Conservation (phyloP, 2,888 invertebrate species). For the Drosophila imparisetae region DNA sequence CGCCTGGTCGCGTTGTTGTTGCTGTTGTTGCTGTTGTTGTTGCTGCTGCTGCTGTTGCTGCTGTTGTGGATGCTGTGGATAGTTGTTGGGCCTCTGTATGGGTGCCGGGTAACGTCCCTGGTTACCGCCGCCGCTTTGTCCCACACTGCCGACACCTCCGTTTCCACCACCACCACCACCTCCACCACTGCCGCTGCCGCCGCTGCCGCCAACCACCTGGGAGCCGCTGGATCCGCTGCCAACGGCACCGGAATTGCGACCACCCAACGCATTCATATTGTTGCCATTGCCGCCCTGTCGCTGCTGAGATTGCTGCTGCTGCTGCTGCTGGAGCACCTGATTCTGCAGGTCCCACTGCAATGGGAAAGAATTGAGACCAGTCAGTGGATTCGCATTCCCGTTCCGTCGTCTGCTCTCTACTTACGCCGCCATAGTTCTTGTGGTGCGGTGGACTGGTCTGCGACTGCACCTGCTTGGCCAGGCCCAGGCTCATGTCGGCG, state of each 20-base stretch:
- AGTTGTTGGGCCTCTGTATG: conserved; percentile 84
- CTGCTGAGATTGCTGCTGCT: conserved; percentile 83
- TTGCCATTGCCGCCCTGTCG: conserved; percentile 72
- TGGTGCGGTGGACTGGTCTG: conserved; percentile 85
- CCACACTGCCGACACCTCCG: conserved; percentile 72
- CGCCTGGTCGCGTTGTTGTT: conserved; percentile 67
- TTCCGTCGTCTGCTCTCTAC: conserved; percentile 51
- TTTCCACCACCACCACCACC: conserved; percentile 36
- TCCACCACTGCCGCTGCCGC: conserved; percentile 46
- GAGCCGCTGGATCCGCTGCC: conserved; percentile 62
- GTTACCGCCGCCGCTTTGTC: conserved; percentile 71
- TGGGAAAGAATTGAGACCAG: conserved; percentile 13
- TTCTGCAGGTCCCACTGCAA: conserved; percentile 84
- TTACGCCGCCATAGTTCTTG: conserved; percentile 84
- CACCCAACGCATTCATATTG: conserved; percentile 72
- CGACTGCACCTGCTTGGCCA: conserved; percentile 84
- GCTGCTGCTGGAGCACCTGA: conserved; percentile 84
- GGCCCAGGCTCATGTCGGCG: conserved; percentile 83
- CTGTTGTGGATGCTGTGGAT: conserved; percentile 83
- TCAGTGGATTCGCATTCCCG: conserved; percentile 2
- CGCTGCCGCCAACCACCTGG: conserved; percentile 57
- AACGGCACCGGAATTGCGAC: conserved; percentile 60
- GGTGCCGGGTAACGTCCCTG: conserved; percentile 84
- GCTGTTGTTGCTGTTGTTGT: conserved; percentile 44
- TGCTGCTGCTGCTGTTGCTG: conserved; percentile 75